phyloP scores from a whole-genome alignment of 2,888 invertebrate genomes.

The Biston stratarius region DNA sequence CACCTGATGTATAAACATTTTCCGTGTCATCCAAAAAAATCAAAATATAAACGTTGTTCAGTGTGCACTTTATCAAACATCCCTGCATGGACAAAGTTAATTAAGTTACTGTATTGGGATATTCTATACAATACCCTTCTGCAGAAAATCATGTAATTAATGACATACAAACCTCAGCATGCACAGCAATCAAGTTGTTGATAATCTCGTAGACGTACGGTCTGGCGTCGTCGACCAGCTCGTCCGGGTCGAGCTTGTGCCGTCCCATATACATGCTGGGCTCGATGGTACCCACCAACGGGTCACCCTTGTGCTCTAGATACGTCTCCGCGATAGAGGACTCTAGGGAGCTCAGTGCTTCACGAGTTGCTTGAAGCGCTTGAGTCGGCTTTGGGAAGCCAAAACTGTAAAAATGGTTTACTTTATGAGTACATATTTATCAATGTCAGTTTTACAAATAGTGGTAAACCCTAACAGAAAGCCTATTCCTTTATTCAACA shows the following conservation, averaged over 20 bases:
- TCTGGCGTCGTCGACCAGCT: constrained; percentile 91
- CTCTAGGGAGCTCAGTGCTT: constrained; percentile 87
- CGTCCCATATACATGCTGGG: constrained; percentile 97
- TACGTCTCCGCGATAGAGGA: constrained; percentile 91
- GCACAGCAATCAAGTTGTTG: constrained; percentile 92
- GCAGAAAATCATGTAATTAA: no score
- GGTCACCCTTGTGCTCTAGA: constrained; percentile 96
- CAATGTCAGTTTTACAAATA: no score
- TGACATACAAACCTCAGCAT: constrained; percentile 87
- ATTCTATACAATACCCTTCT: no score
- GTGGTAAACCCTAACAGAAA: neutral
- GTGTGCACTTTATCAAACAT: no score
- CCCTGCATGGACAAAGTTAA: no score
- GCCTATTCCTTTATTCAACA: no score
- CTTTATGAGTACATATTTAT: neutral
- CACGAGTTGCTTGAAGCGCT: constrained; percentile 89
- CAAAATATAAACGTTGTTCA: no score
- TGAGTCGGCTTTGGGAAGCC: constrained; percentile 92
- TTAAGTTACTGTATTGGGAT: no score
- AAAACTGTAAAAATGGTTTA: constrained; percentile 68
- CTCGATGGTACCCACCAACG: constrained; percentile 97
- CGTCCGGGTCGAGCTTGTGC: constrained; percentile 94
- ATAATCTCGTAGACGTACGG: constrained; percentile 96
- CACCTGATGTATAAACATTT: no score
- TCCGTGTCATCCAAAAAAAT: no score